These are phyloP conservation scores for Netelia inedita DNA, from an alignment of 2,888 invertebrate species.

Conservation along the genomic window DNA sequence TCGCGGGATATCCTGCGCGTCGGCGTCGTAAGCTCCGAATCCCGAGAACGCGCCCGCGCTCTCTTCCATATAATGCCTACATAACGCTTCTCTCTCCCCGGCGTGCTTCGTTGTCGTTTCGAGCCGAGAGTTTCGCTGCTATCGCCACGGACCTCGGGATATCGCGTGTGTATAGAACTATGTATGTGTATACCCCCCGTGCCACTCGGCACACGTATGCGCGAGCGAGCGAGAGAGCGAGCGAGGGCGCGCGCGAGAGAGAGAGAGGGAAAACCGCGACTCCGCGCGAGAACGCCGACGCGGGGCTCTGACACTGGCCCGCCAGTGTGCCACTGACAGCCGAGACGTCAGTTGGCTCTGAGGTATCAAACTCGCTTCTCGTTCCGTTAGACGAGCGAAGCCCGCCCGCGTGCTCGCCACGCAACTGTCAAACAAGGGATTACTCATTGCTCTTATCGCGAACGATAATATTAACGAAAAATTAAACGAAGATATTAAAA, in stretches of 20 bases:
- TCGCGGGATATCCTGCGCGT: conserved; percentile 47
- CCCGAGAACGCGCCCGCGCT: conserved; percentile 26
- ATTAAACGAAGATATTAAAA: not conserved
- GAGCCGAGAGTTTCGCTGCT: conserved; percentile 58
- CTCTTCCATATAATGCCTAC: conserved; percentile 10
- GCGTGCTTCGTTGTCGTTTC: conserved; percentile 37
- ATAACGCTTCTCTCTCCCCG: conserved; percentile 13
- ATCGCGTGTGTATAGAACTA: not conserved
- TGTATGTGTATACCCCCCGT: not conserved
- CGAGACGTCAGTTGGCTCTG: conserved; percentile 77
- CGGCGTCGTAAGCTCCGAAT: conserved; percentile 44
- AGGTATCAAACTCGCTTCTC: conserved; percentile 62
- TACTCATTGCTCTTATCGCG: conserved; percentile 5
- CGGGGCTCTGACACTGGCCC: conserved; percentile 75
- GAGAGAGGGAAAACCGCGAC: conserved; percentile 47
- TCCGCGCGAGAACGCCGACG: conserved; percentile 70
- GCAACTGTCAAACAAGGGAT: conserved; percentile 69
- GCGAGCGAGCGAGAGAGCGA: not conserved
- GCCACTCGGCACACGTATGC: not conserved
- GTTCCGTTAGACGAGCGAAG: conserved; percentile 49
- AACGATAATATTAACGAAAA: not conserved
- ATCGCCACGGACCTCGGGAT: conserved; percentile 35
- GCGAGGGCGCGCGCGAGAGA: not conserved
- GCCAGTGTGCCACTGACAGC: conserved; percentile 78
- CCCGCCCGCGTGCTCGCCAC: conserved; percentile 69